Conservation (phyloP, 2,888 invertebrate species). For the Embidobia sp. region DNA sequence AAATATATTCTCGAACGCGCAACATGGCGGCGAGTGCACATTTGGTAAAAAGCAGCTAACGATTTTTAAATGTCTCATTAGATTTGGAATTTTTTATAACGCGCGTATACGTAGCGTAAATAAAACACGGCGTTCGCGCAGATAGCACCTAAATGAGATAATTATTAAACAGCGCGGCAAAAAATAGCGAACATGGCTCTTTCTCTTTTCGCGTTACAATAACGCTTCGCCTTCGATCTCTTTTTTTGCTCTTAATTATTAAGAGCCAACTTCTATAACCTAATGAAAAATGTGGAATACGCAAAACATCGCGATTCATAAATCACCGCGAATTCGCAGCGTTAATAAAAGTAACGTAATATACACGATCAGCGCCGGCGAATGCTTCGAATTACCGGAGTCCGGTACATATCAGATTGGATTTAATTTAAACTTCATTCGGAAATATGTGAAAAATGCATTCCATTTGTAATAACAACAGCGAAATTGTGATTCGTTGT, state of each 20-base stretch:
- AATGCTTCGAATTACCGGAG: constrained; percentile 19
- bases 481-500: constrained; percentile 26
- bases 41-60: constrained; percentile 21
- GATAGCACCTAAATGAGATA: constrained; percentile 17
- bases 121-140: neutral
- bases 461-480: constrained; percentile 44
- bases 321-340: constrained; percentile 4
- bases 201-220: constrained; percentile 20
- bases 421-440: constrained; percentile 46
- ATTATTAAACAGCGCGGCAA: constrained; percentile 25
- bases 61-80: constrained; percentile 37
- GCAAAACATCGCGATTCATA: neutral
- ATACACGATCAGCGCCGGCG: neutral
- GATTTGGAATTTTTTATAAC: constrained; percentile 18
- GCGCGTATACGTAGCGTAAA: constrained; percentile 26
- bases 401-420: constrained; percentile 17
- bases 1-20: no score
- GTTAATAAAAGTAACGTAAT: constrained; percentile 18
- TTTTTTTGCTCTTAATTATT: constrained; percentile 15
- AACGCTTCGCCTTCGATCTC: constrained; percentile 1
- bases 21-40: constrained; percentile 1
- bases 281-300: constrained; percentile 1
- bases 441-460: constrained; percentile 46
- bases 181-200: neutral
- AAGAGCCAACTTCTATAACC: neutral